Base-by-base conservation (phyloP, 2,888 invertebrate genomes). In the Cheiracanthium punctorium region DNA sequence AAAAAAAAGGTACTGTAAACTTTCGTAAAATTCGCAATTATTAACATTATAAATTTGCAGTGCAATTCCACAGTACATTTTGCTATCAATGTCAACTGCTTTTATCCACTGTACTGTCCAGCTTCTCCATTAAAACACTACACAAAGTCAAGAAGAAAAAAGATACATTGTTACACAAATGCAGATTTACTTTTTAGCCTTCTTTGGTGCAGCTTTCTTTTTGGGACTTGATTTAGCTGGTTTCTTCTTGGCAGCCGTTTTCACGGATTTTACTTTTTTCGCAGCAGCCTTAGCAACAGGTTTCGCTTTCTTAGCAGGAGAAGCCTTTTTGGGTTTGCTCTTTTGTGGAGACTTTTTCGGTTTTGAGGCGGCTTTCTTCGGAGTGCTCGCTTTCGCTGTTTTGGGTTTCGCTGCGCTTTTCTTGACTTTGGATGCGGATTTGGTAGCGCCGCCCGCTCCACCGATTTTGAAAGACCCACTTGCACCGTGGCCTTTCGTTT, bases 401-500 rank as follows among this genome's bases (percentile, higher is more conserved):
- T 85, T 87, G 5, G 69, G 58, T 1, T 77, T 82, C 7, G 74
- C 85, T 28, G 82, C 69, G 14, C 82, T 52, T 37, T 88, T 89
- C 37, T 88, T 88, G 10, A 58, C 41, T 1, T 82, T 77, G 10
- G 82, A 72, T 29, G 82, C 86, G 14, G 80, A 41, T 43, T 87
- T 85, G 7, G 82, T 37, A 24, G 72, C 80, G 29, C 48, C 64
- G n/a, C 64, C 79, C 7, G 77, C 69, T 20, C 82, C 79, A n/a
- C 89, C 84, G 17, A 91, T 76, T 41, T 90, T 90, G 88, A 91
- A 91, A 28, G 90, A 90, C 10, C 91, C 91, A 30, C 89, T 88
- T 10, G 90, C 91, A 7, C 91, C 91, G 65, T 90, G 89, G 1
- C 91, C 91, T 73, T 91, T 91, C 67, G 89, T 90, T 77, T 90